Conservation (phyloP, 2,113 vertebrate genomes). For the Neogale vison region DNA sequence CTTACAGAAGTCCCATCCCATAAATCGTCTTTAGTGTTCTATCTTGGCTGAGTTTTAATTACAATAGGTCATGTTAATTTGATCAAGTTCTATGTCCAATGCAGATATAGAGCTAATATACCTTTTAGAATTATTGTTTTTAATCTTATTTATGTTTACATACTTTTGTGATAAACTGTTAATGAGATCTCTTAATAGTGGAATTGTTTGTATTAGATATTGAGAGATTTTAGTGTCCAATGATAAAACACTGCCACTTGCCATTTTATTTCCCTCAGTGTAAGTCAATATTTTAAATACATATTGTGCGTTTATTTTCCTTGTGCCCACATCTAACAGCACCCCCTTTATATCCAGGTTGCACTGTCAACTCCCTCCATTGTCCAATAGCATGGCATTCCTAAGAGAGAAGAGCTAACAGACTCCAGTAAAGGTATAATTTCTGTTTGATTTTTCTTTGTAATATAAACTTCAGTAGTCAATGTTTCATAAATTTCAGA, state of each 20-base stretch:
- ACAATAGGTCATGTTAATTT: slow-evolving; percentile 58
- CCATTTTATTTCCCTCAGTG: not conserved
- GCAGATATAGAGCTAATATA: slow-evolving; percentile 29
- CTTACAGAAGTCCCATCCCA: not conserved
- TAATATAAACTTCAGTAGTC: not conserved
- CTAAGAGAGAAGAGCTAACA: not conserved
- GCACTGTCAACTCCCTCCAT: not conserved
- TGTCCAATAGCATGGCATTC: not conserved
- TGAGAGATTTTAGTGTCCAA: slow-evolving; percentile 24
- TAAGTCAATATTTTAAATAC: slow-evolving; percentile 13
- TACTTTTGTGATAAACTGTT: slow-evolving; percentile 10
- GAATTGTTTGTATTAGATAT: slow-evolving; percentile 27
- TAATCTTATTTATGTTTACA: slow-evolving; percentile 52
- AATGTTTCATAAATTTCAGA: not conserved
- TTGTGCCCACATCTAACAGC: not conserved
- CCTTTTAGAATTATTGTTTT: slow-evolving; percentile 42
- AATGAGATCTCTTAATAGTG: slow-evolving; percentile 54
- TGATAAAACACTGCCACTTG: not conserved
- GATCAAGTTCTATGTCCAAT: slow-evolving; percentile 39
- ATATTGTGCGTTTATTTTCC: not conserved
- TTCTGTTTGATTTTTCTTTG: not conserved
- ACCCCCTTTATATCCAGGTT: not conserved
- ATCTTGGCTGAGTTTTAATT: slow-evolving; percentile 69
- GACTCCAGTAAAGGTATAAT: not conserved
- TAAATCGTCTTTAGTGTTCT: slow-evolving; percentile 60